Evolutionary conservation across 2,888 invertebrate species (phyloP).

Genomic region (Drosophila pullipes): DNA sequence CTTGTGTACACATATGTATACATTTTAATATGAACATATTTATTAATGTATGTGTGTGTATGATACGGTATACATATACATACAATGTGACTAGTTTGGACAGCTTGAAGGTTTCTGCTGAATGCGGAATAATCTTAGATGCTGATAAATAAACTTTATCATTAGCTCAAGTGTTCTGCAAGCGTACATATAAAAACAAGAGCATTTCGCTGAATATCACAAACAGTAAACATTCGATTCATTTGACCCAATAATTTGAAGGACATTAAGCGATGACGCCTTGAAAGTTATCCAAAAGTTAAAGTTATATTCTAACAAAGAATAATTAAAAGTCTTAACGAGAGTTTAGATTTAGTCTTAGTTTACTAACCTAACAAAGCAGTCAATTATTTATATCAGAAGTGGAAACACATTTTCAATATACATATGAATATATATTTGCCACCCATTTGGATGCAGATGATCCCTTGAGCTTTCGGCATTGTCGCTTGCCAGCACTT

Average conservation of each 20-base stretch:
- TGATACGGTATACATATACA: background rate
- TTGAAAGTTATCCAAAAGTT: background rate
- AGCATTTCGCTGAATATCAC: background rate
- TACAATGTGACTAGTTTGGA: background rate
- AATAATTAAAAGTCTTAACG: background rate
- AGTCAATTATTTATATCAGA: background rate
- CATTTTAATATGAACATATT: background rate
- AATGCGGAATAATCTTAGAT: conserved; percentile 15
- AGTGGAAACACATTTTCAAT: no score
- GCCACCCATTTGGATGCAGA: background rate
- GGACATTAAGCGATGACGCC: background rate
- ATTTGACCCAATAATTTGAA: background rate
- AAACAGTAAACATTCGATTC: conserved; percentile 7
- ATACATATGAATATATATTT: background rate
- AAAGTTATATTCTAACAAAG: background rate
- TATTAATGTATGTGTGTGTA: background rate
- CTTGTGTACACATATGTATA: background rate
- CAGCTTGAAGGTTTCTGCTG: conserved; percentile 25
- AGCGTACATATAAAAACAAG: background rate
- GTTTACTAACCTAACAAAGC: background rate
- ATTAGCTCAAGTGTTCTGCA: conserved; percentile 16
- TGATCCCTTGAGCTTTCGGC: background rate
- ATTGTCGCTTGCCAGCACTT: conserved; percentile 2
- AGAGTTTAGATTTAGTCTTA: background rate
- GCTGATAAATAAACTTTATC: conserved; percentile 22